Base-by-base conservation (phyloP, 2,113 vertebrate species). In the Speoplatyrhinus poulsoni region DNA sequence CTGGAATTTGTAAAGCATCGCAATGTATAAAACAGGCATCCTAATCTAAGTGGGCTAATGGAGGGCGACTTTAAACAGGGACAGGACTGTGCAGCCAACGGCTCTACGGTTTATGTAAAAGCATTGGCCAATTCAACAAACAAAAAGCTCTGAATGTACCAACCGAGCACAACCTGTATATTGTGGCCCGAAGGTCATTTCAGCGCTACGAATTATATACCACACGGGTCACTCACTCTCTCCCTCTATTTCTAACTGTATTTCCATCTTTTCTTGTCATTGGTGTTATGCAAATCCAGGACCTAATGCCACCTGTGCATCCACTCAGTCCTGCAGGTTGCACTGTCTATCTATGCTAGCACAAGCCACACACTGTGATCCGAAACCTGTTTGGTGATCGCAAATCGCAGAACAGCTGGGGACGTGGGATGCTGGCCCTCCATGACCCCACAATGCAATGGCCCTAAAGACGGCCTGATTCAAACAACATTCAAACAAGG, bases 351-450 rank as follows among this genome's bases (percentile, higher is more conserved):
- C 87, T 91, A 90, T 91, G 91, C 87, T 77, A 82, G 77, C 72
- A 77, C 46, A 71, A 88, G 77, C 82, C 82, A 67, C 75, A 87
- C 88, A 91, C 91, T 91, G 90, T 91, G 89, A 90, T n/a, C 7
- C 76, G 72, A 82, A 76, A 52, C 16, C 58, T 58, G 3, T 54
- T 12, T 16, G 26, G 26, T 50, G 32, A n/a, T 47, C 46, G 16
- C 47, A 8, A 16, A 55, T 46, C 59, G 4, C 26, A 65, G 15
- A 59, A 67, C 17, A 36, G 11, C n/a, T 17, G 9, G 17, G 41
- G 69, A 65, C 58, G 3, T n/a, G 7, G 64, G 53, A 76, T 47
- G 62, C 61, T 76, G 62, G 63, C 46, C 69, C 63, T 60, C 67
- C 58, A 56, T 63, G n/a, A 68, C 65, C 72, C 64, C 59, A 72